These are phyloP conservation scores for Halcyon chelicuti DNA, from an alignment of 2,797 vertebrate species.

Conservation along the genomic window DNA sequence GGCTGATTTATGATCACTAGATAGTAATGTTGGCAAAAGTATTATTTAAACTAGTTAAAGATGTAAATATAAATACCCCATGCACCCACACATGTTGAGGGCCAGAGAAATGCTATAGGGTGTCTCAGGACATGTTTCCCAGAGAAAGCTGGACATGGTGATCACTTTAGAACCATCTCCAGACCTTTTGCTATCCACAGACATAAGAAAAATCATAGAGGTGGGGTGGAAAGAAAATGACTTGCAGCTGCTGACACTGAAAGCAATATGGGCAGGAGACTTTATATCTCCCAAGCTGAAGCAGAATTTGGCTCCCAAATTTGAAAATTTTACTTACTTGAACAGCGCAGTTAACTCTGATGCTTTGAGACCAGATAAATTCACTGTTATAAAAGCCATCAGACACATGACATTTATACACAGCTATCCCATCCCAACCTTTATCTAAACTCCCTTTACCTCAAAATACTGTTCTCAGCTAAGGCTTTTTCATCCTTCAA, in stretches of 20 bases:
- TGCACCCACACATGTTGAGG: neutral
- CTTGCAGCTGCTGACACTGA: neutral
- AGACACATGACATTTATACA: neutral
- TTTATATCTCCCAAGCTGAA: neutral
- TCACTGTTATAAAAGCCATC: neutral
- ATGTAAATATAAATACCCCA: neutral
- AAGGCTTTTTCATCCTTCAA: neutral
- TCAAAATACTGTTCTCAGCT: neutral
- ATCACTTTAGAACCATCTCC: neutral
- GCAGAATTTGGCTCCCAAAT: neutral
- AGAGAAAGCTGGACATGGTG: neutral
- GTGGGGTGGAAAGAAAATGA: neutral
- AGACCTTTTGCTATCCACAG: neutral
- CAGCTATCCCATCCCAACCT: fast-evolving
- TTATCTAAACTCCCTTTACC: neutral
- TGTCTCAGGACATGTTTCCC: neutral
- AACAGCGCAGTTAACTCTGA: neutral
- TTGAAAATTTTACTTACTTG: neutral
- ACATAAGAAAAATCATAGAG: neutral
- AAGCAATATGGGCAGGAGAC: neutral
- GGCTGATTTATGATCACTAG: neutral
- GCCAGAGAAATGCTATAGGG: neutral
- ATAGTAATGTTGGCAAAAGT: neutral
- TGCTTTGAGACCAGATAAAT: neutral
- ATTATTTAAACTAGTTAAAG: neutral